These are phyloP conservation scores for Macropus fuliginosus DNA, from an alignment of 2,797 vertebrate genomes.

Conservation along the genomic window DNA sequence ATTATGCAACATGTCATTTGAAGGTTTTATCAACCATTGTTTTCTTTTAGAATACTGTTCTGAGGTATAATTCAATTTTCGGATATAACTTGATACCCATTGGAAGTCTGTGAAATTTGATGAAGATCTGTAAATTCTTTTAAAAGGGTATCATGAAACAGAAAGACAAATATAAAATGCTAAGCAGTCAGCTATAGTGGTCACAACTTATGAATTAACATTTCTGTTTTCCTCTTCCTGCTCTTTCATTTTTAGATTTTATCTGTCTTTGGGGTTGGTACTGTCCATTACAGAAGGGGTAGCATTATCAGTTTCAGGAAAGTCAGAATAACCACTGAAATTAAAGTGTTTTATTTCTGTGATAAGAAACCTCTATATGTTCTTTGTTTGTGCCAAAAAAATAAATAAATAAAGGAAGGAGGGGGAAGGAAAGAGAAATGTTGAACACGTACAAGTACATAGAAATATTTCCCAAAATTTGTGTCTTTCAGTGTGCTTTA, in stretches of 20 bases:
- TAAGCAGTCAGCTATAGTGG: background rate
- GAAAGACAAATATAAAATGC: background rate
- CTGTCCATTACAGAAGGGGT: background rate
- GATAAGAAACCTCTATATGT: slow-evolving; percentile 27
- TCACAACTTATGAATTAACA: background rate
- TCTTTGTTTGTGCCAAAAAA: slow-evolving; percentile 21
- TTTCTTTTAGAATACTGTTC: slow-evolving; percentile 26
- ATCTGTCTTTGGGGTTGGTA: background rate
- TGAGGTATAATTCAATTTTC: slow-evolving; percentile 9
- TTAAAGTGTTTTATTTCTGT: slow-evolving; percentile 16
- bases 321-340: background rate
- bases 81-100: background rate
- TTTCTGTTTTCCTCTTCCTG: background rate
- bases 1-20: background rate
- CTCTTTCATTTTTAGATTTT: background rate
- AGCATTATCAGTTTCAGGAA: background rate
- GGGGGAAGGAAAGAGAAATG: slow-evolving; percentile 9
- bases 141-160: background rate
- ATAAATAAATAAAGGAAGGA: too few species aligned
- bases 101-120: background rate
- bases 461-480: background rate
- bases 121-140: background rate
- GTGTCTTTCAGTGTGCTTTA: background rate
- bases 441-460: background rate
- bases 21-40: background rate